Evolutionary conservation across 1,140 invertebrate genomes (phyloP).

Genomic region (Plutomurus gul): DNA sequence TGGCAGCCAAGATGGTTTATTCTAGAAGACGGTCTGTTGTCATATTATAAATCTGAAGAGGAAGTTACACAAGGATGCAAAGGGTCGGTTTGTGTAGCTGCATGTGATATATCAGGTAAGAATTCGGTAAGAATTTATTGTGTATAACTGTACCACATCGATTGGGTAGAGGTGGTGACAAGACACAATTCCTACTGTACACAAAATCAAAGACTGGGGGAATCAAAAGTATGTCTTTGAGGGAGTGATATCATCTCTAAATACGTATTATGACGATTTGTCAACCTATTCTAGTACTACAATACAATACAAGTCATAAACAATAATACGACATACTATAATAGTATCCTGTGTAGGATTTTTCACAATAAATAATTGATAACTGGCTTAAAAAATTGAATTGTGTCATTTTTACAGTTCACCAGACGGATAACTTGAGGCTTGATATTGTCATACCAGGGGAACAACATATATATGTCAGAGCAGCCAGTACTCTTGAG

Average conservation of each 20-base stretch:
- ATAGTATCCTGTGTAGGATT: neutral
- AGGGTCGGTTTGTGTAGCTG: constrained; percentile 79
- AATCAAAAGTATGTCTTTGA: too few species aligned
- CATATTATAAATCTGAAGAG: constrained; percentile 81
- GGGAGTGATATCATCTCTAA: too few species aligned
- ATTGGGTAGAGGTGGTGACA: too few species aligned
- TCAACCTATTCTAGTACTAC: too few species aligned
- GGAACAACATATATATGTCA: constrained; percentile 79
- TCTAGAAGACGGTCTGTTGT: constrained; percentile 76
- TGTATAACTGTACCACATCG: neutral
- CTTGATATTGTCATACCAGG: constrained; percentile 79
- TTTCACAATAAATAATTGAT: neutral
- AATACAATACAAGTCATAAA: too few species aligned
- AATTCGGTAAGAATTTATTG: neutral
- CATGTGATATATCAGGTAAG: constrained; percentile 80
- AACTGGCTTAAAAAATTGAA: neutral
- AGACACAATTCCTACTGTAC: too few species aligned
- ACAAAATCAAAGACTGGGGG: too few species aligned
- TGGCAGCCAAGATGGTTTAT: constrained; percentile 87
- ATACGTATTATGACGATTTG: too few species aligned
- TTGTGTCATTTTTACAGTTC: constrained; percentile 67
- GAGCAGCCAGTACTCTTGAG: constrained; percentile 73
- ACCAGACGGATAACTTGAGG: constrained; percentile 70
- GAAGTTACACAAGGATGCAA: constrained; percentile 82
- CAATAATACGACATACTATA: too few species aligned